Conservation (phyloP, 1,140 invertebrate genomes). For the Macrosteles quadrilineatus region DNA sequence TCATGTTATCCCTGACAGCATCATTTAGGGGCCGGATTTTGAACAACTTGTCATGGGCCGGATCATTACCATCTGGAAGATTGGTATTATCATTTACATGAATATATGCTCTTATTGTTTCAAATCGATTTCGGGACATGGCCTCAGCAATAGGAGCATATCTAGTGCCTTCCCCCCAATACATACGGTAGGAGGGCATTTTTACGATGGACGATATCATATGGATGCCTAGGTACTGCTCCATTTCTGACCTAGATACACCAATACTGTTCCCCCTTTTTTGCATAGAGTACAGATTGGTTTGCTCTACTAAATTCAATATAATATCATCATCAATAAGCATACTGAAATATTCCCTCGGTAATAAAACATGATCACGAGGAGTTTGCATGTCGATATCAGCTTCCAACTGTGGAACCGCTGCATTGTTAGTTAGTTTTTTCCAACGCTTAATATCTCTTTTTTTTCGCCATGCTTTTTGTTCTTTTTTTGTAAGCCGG, state of each 20-base stretch:
- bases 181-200: constrained; percentile 11
- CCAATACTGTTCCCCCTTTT: constrained; percentile 8
- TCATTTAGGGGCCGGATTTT: constrained; percentile 33
- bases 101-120: constrained; percentile 27
- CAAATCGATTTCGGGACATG: constrained; percentile 32
- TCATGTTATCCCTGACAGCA: neutral
- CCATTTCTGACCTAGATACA: neutral
- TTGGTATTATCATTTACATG: constrained; percentile 33
- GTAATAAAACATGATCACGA: too few species aligned
- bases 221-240: constrained; percentile 20
- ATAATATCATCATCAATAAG: constrained; percentile 20
- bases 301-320: constrained; percentile 14
- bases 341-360: constrained; percentile 16
- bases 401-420: neutral
- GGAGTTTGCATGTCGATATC: neutral
- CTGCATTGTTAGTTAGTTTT: constrained; percentile 3
- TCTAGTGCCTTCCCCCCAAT: too few species aligned
- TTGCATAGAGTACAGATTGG: constrained; percentile 24
- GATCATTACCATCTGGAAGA: constrained; percentile 16
- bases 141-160: constrained; percentile 30
- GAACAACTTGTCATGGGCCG: constrained; percentile 29
- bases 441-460: neutral
- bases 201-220: constrained; percentile 1
- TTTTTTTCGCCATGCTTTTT: neutral
- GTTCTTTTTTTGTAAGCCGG: neutral